Evolutionary conservation across 2,113 vertebrate genomes (phyloP).

Genomic region (Heterocephalus glaber): DNA sequence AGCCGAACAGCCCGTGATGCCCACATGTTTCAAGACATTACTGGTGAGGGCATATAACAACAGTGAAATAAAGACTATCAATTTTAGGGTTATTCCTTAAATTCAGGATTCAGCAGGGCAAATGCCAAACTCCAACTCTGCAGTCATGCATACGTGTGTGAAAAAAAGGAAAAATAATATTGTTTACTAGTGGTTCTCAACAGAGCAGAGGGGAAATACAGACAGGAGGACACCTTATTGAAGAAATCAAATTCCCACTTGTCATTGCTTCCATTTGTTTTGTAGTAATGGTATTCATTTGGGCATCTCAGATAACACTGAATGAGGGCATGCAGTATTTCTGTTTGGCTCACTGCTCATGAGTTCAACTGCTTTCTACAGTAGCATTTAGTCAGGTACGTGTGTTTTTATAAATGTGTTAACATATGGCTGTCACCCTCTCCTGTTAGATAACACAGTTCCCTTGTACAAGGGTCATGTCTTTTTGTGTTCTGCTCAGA

Average conservation of each 20-base stretch:
- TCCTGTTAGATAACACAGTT: background rate
- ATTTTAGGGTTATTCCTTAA: background rate
- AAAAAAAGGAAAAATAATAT: background rate
- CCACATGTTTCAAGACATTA: background rate
- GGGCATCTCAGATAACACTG: background rate
- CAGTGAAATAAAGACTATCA: background rate
- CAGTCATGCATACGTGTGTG: background rate
- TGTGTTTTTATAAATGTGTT: background rate
- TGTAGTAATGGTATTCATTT: background rate
- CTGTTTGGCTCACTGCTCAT: background rate
- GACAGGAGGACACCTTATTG: background rate
- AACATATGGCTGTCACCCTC: background rate
- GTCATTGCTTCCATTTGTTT: background rate
- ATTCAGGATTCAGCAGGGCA: background rate
- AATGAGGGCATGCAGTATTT: background rate
- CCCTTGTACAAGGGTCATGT: background rate
- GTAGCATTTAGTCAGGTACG: background rate
- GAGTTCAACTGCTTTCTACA: background rate
- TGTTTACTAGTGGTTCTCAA: background rate
- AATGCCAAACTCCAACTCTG: background rate
- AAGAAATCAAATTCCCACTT: background rate
- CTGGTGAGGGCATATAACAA: background rate
- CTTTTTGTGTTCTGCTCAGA: background rate
- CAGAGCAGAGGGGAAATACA: background rate
- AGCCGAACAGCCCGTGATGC: background rate